Evolutionary conservation across 2,888 invertebrate species (phyloP).

Genomic region (Drosophila falleni): DNA sequence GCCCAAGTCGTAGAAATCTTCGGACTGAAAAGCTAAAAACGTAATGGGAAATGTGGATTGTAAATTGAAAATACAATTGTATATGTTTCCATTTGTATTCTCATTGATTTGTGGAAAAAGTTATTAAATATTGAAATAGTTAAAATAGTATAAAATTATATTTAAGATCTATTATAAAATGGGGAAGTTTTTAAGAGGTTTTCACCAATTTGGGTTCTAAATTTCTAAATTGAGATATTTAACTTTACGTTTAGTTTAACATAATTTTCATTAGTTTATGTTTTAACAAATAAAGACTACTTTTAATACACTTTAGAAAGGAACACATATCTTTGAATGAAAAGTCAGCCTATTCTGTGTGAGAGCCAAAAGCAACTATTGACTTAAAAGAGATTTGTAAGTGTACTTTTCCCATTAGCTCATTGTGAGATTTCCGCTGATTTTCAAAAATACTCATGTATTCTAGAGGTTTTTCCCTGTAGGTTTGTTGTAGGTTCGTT

Average conservation of each 20-base stretch:
- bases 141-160: too few relatives aligned
- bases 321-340: background rate
- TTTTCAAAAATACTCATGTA: slow-evolving; percentile 11
- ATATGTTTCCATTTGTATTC: slow-evolving; percentile 25
- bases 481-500: too few relatives aligned
- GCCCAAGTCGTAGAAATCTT: slow-evolving; percentile 31
- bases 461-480: background rate
- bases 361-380: slow-evolving; percentile 1
- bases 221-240: too few relatives aligned
- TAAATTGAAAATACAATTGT: slow-evolving; percentile 1
- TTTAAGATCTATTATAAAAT: too few relatives aligned
- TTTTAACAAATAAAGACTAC: background rate
- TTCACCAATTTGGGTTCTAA: too few relatives aligned
- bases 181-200: too few relatives aligned
- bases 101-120: background rate
- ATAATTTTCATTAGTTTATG: background rate
- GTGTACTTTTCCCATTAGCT: slow-evolving; percentile 52
- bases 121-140: background rate
- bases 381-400: slow-evolving; percentile 5
- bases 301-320: background rate
- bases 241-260: background rate
- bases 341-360: background rate
- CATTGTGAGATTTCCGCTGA: slow-evolving; percentile 32
- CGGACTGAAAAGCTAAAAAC: slow-evolving; percentile 19
- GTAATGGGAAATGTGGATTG: slow-evolving; percentile 12